Conservation (phyloP, 2,113 vertebrate species). For the Herpailurus yagouaroundi region DNA sequence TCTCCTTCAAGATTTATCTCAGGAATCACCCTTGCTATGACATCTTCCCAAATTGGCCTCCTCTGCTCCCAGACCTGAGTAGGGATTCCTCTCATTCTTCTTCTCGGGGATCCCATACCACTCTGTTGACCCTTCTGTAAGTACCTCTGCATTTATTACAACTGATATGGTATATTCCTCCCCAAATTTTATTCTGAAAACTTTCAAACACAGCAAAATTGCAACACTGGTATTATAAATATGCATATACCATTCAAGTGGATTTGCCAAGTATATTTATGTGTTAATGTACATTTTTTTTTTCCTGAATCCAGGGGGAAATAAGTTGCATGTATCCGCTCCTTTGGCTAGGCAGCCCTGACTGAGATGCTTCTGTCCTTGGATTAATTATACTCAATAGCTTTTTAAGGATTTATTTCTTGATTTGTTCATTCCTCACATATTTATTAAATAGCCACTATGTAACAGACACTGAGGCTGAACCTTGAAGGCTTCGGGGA, state of each 20-base stretch:
- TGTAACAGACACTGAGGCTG: neutral
- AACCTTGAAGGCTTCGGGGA: neutral
- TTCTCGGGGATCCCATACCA: neutral
- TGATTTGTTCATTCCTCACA: neutral
- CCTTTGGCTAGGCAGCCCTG: neutral
- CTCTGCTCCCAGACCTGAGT: neutral
- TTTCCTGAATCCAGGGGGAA: neutral
- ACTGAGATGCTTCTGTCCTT: neutral
- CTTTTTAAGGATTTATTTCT: neutral
- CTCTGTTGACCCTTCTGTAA: neutral
- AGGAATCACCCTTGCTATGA: neutral
- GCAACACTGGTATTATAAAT: neutral
- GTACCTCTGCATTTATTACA: neutral
- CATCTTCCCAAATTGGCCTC: neutral
- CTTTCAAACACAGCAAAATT: neutral
- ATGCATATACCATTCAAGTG: neutral
- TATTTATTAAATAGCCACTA: neutral
- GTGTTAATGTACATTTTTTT: neutral
- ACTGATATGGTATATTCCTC: neutral
- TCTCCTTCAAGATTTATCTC: neutral
- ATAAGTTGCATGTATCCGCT: neutral
- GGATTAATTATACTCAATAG: neutral
- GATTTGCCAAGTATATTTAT: neutral
- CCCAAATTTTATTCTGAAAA: neutral
- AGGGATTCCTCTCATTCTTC: neutral